Percentiles rank a stretch among this genome's conserved stretches.
phyloP scores from a whole-genome alignment of 2,888 invertebrate genomes.

The Bembecia ichneumoniformis region DNA sequence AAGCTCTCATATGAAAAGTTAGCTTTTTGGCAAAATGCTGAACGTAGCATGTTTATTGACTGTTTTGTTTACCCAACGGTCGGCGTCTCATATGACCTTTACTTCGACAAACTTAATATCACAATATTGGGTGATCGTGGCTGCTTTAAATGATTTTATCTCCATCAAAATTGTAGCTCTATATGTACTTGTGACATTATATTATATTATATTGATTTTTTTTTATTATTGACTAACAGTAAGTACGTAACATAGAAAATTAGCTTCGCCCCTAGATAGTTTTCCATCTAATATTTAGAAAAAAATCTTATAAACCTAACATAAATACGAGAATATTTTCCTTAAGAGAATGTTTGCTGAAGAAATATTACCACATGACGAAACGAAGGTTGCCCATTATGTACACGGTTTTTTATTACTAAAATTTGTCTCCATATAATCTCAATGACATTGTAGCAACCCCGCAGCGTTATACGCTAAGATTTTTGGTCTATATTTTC shows the following conservation, averaged over 20 bases:
- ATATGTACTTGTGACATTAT: no score
- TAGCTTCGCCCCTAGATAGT: no score
- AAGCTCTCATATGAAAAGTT: background rate
- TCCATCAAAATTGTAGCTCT: background rate
- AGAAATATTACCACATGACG: constrained; percentile 8
- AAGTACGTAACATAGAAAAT: no score
- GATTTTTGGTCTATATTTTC: no score
- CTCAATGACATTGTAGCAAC: constrained; percentile 4
- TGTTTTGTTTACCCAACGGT: constrained; percentile 20
- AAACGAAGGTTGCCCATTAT: constrained; percentile 6
- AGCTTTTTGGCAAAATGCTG: background rate
- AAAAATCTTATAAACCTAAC: no score
- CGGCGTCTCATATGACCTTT: constrained; percentile 19
- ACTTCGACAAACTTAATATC: constrained; percentile 20
- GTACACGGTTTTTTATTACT: constrained; percentile 9
- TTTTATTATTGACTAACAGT: no score
- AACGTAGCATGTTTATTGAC: constrained; percentile 15
- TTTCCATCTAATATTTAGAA: no score
- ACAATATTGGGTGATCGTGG: constrained; percentile 11
- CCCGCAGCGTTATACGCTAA: background rate
- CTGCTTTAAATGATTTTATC: background rate
- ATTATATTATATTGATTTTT: no score
- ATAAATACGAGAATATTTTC: constrained; percentile 8
- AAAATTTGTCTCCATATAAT: constrained; percentile 10
- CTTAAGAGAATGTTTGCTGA: constrained; percentile 6